These are phyloP conservation scores for Coregonus sp. DNA, from an alignment of 2,797 vertebrate species.

Conservation along the genomic window DNA sequence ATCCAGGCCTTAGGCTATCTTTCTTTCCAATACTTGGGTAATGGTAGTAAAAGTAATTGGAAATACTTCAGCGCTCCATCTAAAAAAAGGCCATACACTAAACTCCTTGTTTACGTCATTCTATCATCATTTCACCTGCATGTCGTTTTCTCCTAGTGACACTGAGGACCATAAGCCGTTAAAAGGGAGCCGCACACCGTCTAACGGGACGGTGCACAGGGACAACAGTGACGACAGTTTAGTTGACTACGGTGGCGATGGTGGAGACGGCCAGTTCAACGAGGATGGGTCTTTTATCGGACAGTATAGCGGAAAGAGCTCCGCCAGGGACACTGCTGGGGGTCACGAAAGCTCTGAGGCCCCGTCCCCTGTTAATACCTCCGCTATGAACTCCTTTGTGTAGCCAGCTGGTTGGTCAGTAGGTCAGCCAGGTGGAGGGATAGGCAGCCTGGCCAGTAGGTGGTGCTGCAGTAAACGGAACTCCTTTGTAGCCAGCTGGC, in stretches of 20 bases:
- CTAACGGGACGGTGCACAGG: slow-evolving; percentile 95
- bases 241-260: slow-evolving; percentile 98
- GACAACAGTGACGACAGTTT: slow-evolving; percentile 98
- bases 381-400: slow-evolving; percentile 98
- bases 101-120: slow-evolving; percentile 63
- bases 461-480: slow-evolving; percentile 19
- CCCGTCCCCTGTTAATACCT: slow-evolving; percentile 88
- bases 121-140: slow-evolving; percentile 68
- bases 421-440: slow-evolving; percentile 1
- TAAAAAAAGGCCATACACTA: slow-evolving; percentile 59
- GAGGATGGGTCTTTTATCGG: slow-evolving; percentile 99
- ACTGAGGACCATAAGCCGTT: slow-evolving; percentile 97
- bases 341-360: slow-evolving; percentile 95
- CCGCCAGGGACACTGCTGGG: slow-evolving; percentile 86
- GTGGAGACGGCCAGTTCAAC: slow-evolving; percentile 97
- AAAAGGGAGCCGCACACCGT: slow-evolving; percentile 94
- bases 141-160: slow-evolving; percentile 87
- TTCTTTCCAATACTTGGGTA: background rate
- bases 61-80: slow-evolving; percentile 62
- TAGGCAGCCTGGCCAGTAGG: slow-evolving; percentile 14
- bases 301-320: slow-evolving; percentile 95
- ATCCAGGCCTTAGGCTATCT: background rate
- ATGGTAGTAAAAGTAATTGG: background rate
- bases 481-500: background rate
- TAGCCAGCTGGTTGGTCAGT: slow-evolving; percentile 61